phyloP scores from a whole-genome alignment of 2,797 vertebrate genomes.

The Rhabdomys pumilio region DNA sequence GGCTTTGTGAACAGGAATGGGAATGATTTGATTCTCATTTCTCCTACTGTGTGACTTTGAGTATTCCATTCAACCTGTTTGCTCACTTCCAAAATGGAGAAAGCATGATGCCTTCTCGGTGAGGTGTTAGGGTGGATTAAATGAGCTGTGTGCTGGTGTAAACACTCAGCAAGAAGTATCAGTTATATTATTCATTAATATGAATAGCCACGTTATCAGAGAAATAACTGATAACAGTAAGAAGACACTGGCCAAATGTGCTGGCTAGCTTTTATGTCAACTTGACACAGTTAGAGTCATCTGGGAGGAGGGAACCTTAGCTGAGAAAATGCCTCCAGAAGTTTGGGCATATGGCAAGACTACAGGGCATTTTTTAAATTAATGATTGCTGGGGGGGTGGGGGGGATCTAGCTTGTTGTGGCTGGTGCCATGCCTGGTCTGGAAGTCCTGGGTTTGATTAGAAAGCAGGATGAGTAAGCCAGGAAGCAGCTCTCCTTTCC shows the following conservation, averaged over 20 bases:
- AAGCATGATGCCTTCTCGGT: background rate
- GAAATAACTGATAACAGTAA: background rate
- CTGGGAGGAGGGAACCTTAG: background rate
- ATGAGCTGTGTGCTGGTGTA: background rate
- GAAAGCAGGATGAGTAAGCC: background rate
- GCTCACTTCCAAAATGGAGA: slow-evolving; percentile 49
- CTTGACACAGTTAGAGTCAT: background rate
- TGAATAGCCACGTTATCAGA: background rate
- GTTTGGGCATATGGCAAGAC: background rate
- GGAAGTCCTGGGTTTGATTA: background rate
- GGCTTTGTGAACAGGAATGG: background rate
- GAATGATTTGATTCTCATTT: background rate
- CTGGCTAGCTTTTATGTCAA: background rate
- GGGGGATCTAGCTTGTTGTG: background rate
- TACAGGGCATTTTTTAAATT: background rate
- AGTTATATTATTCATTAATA: background rate
- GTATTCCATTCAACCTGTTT: background rate
- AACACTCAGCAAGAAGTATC: slow-evolving; percentile 7
- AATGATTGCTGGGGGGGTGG: background rate
- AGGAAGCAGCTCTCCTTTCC: background rate
- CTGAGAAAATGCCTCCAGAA: background rate
- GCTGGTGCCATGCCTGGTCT: background rate
- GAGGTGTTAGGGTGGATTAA: background rate
- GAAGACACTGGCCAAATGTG: background rate
- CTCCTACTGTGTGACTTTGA: background rate